phyloP scores from a whole-genome alignment of 2,113 vertebrate genomes.

The Lethenteron reissneri region DNA sequence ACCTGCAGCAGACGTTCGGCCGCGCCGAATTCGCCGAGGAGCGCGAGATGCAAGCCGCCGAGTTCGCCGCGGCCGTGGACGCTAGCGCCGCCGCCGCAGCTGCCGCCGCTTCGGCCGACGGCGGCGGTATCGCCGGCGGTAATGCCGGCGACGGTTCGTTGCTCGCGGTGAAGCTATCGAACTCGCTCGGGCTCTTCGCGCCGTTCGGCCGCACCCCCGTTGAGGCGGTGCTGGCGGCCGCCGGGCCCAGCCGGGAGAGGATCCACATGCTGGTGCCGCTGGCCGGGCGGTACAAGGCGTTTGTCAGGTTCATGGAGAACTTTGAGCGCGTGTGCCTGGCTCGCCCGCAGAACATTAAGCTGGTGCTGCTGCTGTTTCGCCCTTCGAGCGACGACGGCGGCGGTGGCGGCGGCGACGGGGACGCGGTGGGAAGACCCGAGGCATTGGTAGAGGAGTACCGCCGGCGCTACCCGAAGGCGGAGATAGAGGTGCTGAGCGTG shows the following conservation, averaged over 20 bases:
- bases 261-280: constrained; percentile 52
- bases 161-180: constrained; percentile 21
- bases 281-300: constrained; percentile 38
- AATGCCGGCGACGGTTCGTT: too few relatives aligned
- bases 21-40: constrained; percentile 42
- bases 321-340: constrained; percentile 51
- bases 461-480: constrained; percentile 37
- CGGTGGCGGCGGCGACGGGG: constrained; percentile 8
- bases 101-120: constrained; percentile 14
- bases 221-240: constrained; percentile 23
- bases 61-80: constrained; percentile 28
- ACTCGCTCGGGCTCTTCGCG: constrained; percentile 45
- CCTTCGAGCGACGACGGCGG: constrained; percentile 21
- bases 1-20: constrained; percentile 55
- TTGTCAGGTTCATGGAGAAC: constrained; percentile 52
- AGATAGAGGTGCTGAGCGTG: constrained; percentile 39
- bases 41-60: constrained; percentile 31
- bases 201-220: constrained; percentile 26
- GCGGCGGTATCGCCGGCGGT: too few relatives aligned
- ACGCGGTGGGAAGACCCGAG: too few relatives aligned
- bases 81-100: constrained; percentile 31
- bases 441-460: constrained; percentile 28
- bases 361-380: constrained; percentile 38
- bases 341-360: constrained; percentile 38
- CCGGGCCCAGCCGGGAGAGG: constrained; percentile 29